phyloP scores from a whole-genome alignment of 2,888 invertebrate genomes.

The Tigriopus californicus region DNA sequence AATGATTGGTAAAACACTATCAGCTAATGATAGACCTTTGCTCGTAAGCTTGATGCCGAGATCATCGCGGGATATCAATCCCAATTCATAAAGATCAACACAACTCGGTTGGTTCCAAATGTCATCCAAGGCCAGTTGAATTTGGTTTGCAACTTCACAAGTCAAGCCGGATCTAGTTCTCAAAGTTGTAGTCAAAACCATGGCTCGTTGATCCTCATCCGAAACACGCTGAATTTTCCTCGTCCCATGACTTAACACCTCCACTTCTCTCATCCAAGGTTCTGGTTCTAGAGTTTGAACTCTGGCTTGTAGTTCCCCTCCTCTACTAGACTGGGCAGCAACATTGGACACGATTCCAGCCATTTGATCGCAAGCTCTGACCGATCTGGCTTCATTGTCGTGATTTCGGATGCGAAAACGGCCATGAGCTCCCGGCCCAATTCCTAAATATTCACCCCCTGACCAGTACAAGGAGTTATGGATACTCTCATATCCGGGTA shows the following conservation, averaged over 20 bases:
- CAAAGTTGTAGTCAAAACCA: too few relatives aligned
- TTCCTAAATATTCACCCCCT: conserved; percentile 20
- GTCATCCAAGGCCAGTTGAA: too few relatives aligned
- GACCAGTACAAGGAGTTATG: conserved; percentile 20
- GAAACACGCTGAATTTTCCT: background rate
- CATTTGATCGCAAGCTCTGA: background rate
- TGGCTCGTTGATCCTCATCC: too few relatives aligned
- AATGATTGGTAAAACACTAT: too few relatives aligned
- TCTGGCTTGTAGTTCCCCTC: conserved; percentile 11
- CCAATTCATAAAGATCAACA: too few relatives aligned
- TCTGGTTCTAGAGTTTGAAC: conserved; percentile 17
- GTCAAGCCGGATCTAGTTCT: too few relatives aligned
- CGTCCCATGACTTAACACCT: conserved; percentile 15
- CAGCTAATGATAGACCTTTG: too few relatives aligned
- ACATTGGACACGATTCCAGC: background rate
- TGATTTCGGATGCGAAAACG: conserved; percentile 14
- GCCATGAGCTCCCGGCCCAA: conserved; percentile 21
- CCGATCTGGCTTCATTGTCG: background rate
- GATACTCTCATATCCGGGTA: conserved; percentile 14
- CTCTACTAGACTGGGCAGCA: background rate
- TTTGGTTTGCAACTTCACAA: too few relatives aligned
- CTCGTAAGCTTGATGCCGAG: too few relatives aligned
- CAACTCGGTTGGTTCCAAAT: too few relatives aligned
- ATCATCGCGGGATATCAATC: too few relatives aligned
- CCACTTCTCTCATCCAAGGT: conserved; percentile 16